A percentile compares a stretch with the other conserved stretches of the same genome.
Evolutionary conservation across 2,888 invertebrate species (phyloP).

Genomic region (Thumatha senex): DNA sequence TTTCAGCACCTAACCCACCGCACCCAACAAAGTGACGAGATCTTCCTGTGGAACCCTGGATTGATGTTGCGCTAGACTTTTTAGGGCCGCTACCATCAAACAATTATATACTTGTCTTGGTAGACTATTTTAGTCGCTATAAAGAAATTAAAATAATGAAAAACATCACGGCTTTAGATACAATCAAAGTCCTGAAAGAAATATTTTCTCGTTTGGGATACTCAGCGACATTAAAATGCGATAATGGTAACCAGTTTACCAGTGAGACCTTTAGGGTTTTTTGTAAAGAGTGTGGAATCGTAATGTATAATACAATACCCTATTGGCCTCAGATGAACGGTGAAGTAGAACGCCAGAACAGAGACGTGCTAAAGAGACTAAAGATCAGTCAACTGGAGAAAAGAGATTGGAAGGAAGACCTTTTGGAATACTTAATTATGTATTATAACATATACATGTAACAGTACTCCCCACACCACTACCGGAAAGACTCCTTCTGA

Average conservation of each 20-base stretch:
- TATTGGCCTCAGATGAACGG: background rate
- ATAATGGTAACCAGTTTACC: background rate
- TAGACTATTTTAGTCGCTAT: background rate
- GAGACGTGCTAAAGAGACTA: background rate
- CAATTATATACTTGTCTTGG: slow-evolving; percentile 3
- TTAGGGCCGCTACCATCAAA: slow-evolving; percentile 33
- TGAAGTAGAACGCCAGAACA: background rate
- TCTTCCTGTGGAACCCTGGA: slow-evolving; percentile 21
- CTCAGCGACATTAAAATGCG: background rate
- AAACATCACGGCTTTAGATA: background rate
- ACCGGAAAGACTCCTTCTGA: too few species aligned
- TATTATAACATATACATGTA: too few species aligned
- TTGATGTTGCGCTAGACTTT: slow-evolving; percentile 27
- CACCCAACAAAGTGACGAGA: slow-evolving; percentile 18
- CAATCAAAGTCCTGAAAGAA: background rate
- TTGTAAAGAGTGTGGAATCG: background rate
- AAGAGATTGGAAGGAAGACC: background rate
- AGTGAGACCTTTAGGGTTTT: background rate
- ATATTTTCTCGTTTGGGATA: background rate
- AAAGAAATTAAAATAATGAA: background rate
- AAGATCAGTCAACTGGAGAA: background rate
- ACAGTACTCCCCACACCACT: too few species aligned
- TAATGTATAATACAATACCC: too few species aligned
- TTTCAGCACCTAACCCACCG: slow-evolving; percentile 19
- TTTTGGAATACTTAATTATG: background rate